Evolutionary conservation across 1,140 invertebrate species (phyloP).

Genomic region (Trichonephila clavata): DNA sequence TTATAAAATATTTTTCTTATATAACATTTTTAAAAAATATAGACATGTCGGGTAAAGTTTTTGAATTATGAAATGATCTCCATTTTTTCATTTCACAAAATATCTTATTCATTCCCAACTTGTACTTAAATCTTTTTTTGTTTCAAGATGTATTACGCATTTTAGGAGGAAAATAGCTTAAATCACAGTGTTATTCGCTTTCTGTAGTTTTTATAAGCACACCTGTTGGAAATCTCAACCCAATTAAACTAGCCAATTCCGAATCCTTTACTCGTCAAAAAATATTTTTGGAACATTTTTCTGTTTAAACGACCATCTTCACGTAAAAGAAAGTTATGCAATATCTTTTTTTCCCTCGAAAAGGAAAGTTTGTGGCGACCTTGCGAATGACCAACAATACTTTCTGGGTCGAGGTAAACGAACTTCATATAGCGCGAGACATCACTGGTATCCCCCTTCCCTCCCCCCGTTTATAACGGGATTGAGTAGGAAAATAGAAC

Average conservation of each 20-base stretch:
- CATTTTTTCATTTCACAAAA: no score
- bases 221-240: background rate
- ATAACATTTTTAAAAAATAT: no score
- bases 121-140: no score
- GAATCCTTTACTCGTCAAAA: background rate
- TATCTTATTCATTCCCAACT: no score
- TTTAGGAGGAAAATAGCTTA: no score
- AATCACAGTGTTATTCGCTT: no score
- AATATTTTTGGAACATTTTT: background rate
- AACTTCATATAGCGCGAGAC: background rate
- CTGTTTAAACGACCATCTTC: background rate
- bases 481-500: no score
- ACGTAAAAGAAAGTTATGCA: background rate
- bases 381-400: background rate
- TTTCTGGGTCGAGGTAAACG: slow-evolving; percentile 21
- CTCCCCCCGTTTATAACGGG: background rate
- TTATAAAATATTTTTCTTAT: no score
- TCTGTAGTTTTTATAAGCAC: background rate
- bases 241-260: background rate
- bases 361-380: slow-evolving; percentile 1
- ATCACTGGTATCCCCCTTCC: background rate
- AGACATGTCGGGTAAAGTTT: no score
- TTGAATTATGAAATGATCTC: no score
- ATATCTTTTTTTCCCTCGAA: background rate
- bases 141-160: no score